A percentile compares a stretch with the other conserved stretches of the same genome.
Conservation (phyloP, 2,888 invertebrate species). For the Micropterix aruncella region DNA sequence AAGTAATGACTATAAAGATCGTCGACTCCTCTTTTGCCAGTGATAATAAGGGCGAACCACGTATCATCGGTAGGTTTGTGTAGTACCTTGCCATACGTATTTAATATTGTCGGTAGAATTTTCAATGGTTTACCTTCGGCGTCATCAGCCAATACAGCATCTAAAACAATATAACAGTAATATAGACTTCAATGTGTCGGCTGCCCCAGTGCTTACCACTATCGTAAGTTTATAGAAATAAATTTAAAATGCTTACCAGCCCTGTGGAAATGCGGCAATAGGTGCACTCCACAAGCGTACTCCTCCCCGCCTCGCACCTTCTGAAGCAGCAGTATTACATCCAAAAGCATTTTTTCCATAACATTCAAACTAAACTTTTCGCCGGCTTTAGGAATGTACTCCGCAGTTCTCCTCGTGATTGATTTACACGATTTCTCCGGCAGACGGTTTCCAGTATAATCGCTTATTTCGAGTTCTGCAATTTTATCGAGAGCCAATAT, state of each 20-base stretch:
- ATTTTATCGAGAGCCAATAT: conserved; percentile 46
- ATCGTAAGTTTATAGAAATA: no score
- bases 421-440: conserved; percentile 26
- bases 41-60: background rate
- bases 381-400: conserved; percentile 39
- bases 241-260: conserved; percentile 28
- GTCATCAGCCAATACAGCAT: background rate
- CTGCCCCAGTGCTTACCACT: no score
- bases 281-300: conserved; percentile 35
- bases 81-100: background rate
- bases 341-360: conserved; percentile 43
- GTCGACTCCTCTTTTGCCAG: background rate
- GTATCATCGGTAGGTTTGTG: background rate
- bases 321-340: conserved; percentile 34
- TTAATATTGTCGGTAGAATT: background rate
- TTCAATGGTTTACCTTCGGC: background rate
- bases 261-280: conserved; percentile 53
- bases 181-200: background rate
- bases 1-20: background rate
- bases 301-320: conserved; percentile 33
- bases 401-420: conserved; percentile 43
- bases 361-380: conserved; percentile 34
- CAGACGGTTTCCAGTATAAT: conserved; percentile 41
- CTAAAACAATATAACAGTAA: background rate
- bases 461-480: conserved; percentile 43